phyloP scores from a whole-genome alignment of 64 coral and sea anemone genomes.

The Catalaphyllia jardinei region DNA sequence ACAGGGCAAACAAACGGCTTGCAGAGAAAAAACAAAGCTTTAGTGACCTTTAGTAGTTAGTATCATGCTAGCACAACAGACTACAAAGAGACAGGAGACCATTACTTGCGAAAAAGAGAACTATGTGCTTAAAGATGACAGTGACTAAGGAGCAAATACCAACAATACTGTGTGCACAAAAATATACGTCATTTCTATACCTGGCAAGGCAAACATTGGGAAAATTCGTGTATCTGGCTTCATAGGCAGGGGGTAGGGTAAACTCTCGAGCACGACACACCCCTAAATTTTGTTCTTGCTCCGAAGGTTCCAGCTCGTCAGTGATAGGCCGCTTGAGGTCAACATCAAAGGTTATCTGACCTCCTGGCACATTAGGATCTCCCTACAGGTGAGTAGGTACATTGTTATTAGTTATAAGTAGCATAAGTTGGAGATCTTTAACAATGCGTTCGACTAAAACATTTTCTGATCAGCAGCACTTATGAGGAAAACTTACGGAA shows the following conservation, averaged over 20 bases:
- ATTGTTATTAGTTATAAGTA: not conserved
- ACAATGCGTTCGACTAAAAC: too few relatives aligned
- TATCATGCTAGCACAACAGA: too few relatives aligned
- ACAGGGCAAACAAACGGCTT: too few relatives aligned
- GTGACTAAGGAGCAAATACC: not conserved
- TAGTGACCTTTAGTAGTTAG: too few relatives aligned
- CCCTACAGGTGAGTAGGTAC: not conserved
- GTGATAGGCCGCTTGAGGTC: slow-evolving; percentile 23
- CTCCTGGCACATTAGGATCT: slow-evolving; percentile 60
- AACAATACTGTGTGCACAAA: not conserved
- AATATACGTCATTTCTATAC: not conserved
- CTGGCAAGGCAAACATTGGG: not conserved
- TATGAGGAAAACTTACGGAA: too few relatives aligned
- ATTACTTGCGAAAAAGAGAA: too few relatives aligned
- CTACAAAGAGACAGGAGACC: too few relatives aligned
- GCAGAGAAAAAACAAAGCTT: too few relatives aligned
- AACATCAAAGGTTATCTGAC: slow-evolving; percentile 54
- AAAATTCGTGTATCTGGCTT: slow-evolving; percentile 17
- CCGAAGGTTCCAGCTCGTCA: not conserved
- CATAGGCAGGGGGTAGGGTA: slow-evolving; percentile 11
- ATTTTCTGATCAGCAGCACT: too few relatives aligned
- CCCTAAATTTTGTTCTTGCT: not conserved
- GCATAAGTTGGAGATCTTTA: too few relatives aligned
- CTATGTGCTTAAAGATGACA: too few relatives aligned
- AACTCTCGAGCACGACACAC: not conserved